Base-by-base conservation (phyloP, 53 echinoderm and acorn worm genomes). In the Antedon mediterranea region DNA sequence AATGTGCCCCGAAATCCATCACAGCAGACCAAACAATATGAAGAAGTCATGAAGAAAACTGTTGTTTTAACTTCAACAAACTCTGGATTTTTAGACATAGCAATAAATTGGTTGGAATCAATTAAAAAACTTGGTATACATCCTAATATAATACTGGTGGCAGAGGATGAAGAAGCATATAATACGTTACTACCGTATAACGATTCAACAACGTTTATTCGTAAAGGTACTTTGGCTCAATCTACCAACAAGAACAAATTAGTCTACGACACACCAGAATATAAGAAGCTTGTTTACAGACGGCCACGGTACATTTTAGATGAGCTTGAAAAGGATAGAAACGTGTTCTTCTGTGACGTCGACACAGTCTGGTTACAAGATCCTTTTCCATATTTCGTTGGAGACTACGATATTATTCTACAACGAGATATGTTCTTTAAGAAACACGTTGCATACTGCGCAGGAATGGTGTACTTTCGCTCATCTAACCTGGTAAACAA, bases 91-190 rank as follows among this genome's bases (percentile, higher is more conserved):
- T 34, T 90, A 29, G 90, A 90, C 32, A 81, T 93, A 29, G 82
- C 93, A 2, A 77, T 85, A 71, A 93, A 93, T 75, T 93, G 87
- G 88, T 28, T 93, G 32, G 90, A 84, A 77, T 87, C 85, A 33
- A 70, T 90, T 0, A 43, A 72, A 20, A 82, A 84, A 18, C 76
- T 90, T 5, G 43, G 81, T 6, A 77, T 73, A 26, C 43, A 71
- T 30, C 90, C 90, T 0, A 74, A 82, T 31, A 79, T 93, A 29
- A 78, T 85, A 15, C 75, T 85, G 23, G 76, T 93, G 0, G 84
- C 93, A 0, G 93, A 93, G 34, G 89, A 89, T 34, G 73, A 82
- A 0, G 31, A 30, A 0, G 43, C 89, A 0, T 78, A 32, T 70
- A 57, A 86, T 34, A 77, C 84, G 34, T 79, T 85, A 44, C 41